A percentile compares a stretch with the other conserved stretches of the same genome.
Evolutionary conservation across 2,113 vertebrate genomes (phyloP).

Genomic region (Sialia sialis): DNA sequence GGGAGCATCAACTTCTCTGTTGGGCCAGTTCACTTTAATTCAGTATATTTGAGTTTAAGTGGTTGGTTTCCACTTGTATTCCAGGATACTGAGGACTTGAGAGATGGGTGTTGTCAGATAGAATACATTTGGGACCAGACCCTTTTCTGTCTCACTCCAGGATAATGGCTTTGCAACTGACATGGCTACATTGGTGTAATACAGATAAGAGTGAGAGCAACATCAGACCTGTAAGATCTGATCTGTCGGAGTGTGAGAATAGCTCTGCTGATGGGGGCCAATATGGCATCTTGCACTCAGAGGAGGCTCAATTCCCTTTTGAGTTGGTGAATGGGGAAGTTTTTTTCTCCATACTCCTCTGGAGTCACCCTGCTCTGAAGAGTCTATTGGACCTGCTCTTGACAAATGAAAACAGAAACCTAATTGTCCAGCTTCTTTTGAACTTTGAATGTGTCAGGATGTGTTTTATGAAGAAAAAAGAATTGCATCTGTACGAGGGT

Average conservation of each 20-base stretch:
- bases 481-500: not conserved
- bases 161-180: not conserved
- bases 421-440: not conserved
- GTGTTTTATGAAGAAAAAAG: not conserved
- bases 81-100: not conserved
- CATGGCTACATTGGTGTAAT: not conserved
- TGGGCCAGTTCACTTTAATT: not conserved
- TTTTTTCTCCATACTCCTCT: not conserved
- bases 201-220: not conserved
- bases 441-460: not conserved
- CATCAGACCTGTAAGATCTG: not conserved
- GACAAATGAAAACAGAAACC: not conserved
- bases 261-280: not conserved
- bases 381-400: not conserved
- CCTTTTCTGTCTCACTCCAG: not conserved
- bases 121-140: not conserved
- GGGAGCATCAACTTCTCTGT: not conserved
- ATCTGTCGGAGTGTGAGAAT: not conserved
- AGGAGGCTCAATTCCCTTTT: not conserved
- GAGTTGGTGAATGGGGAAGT: not conserved
- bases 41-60: not conserved
- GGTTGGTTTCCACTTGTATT: not conserved
- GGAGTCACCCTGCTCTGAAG: not conserved
- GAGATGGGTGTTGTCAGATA: not conserved
- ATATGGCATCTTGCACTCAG: not conserved